Evolutionary conservation across 2,113 vertebrate species (phyloP).

Genomic region (Leptodactylus fuscus): DNA sequence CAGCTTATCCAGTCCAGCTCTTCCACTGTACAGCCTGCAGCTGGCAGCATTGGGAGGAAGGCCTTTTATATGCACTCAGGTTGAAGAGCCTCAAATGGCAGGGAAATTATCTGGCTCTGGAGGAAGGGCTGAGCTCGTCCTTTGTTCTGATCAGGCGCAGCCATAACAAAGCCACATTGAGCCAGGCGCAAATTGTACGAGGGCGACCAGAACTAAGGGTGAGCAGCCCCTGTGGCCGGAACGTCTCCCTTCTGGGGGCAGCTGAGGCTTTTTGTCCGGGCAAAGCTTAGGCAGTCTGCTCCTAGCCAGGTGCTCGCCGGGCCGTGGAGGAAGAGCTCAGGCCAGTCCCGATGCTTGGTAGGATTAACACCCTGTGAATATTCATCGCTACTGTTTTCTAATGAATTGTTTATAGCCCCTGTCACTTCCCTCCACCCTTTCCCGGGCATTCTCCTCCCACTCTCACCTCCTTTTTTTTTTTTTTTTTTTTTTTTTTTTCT

Average conservation of each 20-base stretch:
- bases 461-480: background rate
- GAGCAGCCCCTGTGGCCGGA: constrained; percentile 1
- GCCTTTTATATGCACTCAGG: constrained; percentile 56
- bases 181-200: background rate
- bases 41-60: constrained; percentile 53
- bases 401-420: constrained; percentile 26
- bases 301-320: constrained; percentile 8
- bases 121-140: constrained; percentile 14
- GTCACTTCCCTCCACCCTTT: constrained; percentile 4
- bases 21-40: constrained; percentile 22
- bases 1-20: constrained; percentile 34
- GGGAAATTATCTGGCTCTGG: constrained; percentile 23
- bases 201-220: background rate
- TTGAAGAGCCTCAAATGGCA: constrained; percentile 58
- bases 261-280: constrained; percentile 42
- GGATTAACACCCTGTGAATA: background rate
- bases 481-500: background rate
- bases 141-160: constrained; percentile 28
- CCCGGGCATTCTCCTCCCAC: constrained; percentile 21
- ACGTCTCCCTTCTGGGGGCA: constrained; percentile 9
- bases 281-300: background rate
- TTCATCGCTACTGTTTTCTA: background rate
- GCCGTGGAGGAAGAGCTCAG: background rate
- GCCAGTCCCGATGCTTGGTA: constrained; percentile 48
- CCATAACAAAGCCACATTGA: background rate